phyloP scores from a whole-genome alignment of 2,113 vertebrate species.

The Microtus ochrogaster region DNA sequence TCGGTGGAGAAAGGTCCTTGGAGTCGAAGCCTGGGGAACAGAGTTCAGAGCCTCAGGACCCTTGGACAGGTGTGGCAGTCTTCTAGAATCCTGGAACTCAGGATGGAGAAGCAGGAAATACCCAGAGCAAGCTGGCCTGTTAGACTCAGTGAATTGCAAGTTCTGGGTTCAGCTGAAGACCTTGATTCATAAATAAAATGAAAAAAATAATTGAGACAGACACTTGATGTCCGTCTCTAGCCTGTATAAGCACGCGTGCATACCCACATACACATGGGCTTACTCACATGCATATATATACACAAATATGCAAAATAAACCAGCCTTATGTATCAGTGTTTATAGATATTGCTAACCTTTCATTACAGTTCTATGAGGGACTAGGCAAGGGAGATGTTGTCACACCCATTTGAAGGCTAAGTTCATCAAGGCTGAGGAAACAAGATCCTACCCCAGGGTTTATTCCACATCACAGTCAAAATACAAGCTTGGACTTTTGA shows the following conservation, averaged over 20 bases:
- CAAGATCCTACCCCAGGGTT: not conserved
- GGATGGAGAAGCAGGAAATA: not conserved
- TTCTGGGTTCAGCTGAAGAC: not conserved
- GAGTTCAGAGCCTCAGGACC: not conserved
- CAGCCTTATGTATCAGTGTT: not conserved
- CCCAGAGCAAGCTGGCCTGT: not conserved
- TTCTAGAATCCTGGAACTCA: not conserved
- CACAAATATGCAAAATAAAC: not conserved
- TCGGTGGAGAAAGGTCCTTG: not conserved
- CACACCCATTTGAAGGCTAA: not conserved
- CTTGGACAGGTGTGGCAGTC: not conserved
- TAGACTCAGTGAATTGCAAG: not conserved
- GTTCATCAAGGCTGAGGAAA: not conserved
- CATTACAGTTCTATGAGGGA: too few relatives aligned
- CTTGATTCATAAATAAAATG: not conserved
- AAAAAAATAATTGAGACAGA: not conserved
- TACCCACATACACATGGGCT: not conserved
- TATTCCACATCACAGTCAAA: not conserved
- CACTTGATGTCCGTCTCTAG: not conserved
- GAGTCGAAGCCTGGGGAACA: not conserved
- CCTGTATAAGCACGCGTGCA: not conserved
- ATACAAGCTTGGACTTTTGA: not conserved
- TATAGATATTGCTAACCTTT: not conserved
- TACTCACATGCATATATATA: too few relatives aligned
- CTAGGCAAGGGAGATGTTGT: not conserved